phyloP scores from a whole-genome alignment of 2,113 vertebrate genomes.

The Nycticorax nycticorax region DNA sequence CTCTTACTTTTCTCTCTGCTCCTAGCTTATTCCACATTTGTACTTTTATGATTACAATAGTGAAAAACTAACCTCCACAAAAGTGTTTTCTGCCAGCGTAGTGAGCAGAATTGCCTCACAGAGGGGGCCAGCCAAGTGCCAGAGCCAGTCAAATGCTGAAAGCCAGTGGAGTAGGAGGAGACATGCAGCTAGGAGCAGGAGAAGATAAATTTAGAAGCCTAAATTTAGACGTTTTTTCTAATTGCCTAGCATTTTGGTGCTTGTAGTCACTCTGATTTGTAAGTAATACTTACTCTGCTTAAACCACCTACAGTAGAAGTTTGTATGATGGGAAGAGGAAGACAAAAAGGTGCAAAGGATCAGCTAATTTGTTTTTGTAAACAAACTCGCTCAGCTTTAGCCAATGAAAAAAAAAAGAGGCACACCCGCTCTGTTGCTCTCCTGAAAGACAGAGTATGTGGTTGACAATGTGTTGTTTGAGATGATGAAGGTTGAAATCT shows the following conservation, averaged over 20 bases:
- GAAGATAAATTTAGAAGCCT: constrained; percentile 34
- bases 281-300: not conserved
- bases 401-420: not conserved
- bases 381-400: not conserved
- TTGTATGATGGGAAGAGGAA: not conserved
- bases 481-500: not conserved
- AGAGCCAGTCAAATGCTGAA: not conserved
- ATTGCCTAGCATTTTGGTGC: not conserved
- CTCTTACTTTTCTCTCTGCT: not conserved
- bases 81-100: not conserved
- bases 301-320: not conserved
- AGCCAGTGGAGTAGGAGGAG: not conserved
- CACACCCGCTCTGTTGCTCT: not conserved
- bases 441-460: not conserved
- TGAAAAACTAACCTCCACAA: not conserved
- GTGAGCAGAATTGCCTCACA: not conserved
- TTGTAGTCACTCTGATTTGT: not conserved
- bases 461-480: not conserved
- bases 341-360: not conserved
- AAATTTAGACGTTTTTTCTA: constrained; percentile 31
- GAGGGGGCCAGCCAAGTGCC: not conserved
- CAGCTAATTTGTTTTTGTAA: not conserved
- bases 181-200: not conserved
- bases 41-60: not conserved
- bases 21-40: not conserved